Conservation (phyloP, 1,140 invertebrate species). For the Cotesia vestalis region DNA sequence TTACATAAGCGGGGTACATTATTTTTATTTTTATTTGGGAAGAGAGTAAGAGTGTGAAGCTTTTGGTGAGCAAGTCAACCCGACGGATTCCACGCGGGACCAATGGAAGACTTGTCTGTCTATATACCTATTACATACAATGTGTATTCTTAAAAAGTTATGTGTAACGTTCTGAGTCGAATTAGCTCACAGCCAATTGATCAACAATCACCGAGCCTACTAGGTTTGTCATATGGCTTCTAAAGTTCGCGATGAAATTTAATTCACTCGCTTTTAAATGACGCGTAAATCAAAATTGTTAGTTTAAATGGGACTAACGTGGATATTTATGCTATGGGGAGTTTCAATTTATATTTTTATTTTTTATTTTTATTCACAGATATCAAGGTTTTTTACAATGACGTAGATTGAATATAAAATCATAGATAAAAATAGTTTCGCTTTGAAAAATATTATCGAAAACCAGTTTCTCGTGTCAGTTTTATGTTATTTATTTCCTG, state of each 20-base stretch:
- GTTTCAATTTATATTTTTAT: too few species aligned
- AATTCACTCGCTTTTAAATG: not conserved
- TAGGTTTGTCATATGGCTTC: constrained; percentile 51
- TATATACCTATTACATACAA: not conserved
- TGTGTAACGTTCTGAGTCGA: constrained; percentile 48
- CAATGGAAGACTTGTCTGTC: constrained; percentile 6
- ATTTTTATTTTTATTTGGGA: not conserved
- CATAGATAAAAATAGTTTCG: not conserved
- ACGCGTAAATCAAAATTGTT: not conserved
- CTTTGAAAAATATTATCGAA: constrained; percentile 22
- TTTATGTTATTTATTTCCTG: constrained; percentile 55
- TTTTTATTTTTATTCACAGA: not conserved
- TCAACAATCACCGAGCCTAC: constrained; percentile 63
- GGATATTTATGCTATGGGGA: too few species aligned
- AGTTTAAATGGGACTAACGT: too few species aligned
- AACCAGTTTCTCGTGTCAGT: constrained; percentile 60
- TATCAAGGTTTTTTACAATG: not conserved
- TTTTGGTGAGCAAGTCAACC: not conserved
- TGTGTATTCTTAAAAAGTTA: constrained; percentile 7
- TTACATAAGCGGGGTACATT: not conserved
- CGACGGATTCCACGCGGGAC: constrained; percentile 7
- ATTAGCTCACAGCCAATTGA: constrained; percentile 65
- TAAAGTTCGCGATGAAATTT: constrained; percentile 13
- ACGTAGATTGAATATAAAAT: not conserved
- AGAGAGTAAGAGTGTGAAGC: not conserved